A percentile compares a stretch with the other conserved stretches of the same genome.
Conservation (phyloP, 2,888 invertebrate species). For the Campoletis raptor region DNA sequence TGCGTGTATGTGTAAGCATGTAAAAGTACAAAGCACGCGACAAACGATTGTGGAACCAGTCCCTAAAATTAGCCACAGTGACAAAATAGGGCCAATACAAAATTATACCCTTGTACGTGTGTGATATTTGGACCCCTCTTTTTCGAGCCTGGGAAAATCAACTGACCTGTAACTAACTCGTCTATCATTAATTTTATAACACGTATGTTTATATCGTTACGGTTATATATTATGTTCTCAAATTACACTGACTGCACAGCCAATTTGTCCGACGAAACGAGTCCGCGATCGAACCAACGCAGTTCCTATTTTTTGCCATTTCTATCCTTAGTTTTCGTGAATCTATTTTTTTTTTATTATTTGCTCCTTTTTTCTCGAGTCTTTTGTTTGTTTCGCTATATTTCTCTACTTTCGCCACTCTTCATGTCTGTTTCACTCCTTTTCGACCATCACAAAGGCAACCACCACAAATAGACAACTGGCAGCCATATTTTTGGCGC, state of each 20-base stretch:
- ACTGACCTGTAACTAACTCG: constrained; percentile 85
- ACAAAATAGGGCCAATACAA: constrained; percentile 77
- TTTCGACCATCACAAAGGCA: constrained; percentile 60
- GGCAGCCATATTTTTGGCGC: constrained; percentile 25
- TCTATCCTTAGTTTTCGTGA: not conserved
- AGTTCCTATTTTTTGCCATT: not conserved
- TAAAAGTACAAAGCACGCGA: constrained; percentile 69
- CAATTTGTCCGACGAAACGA: constrained; percentile 72
- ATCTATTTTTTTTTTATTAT: not conserved
- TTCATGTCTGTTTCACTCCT: constrained; percentile 58
- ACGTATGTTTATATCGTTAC: constrained; percentile 82
- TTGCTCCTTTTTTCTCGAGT: constrained; percentile 8
- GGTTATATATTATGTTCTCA: constrained; percentile 71
- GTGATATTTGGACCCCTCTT: constrained; percentile 69
- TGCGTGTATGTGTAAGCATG: constrained; percentile 15
- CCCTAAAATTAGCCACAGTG: constrained; percentile 85
- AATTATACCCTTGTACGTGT: not conserved
- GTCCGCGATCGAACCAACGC: constrained; percentile 37
- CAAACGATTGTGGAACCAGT: constrained; percentile 69
- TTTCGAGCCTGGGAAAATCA: constrained; percentile 83
- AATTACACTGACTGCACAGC: constrained; percentile 72
- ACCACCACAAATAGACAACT: constrained; percentile 47
- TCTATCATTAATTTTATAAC: constrained; percentile 83
- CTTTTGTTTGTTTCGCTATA: not conserved
- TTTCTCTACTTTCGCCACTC: constrained; percentile 45